Evolutionary conservation across 2,113 vertebrate species (phyloP), one percentile per base, ranked within the genome.

Genomic region (Cairina moschata): DNA sequence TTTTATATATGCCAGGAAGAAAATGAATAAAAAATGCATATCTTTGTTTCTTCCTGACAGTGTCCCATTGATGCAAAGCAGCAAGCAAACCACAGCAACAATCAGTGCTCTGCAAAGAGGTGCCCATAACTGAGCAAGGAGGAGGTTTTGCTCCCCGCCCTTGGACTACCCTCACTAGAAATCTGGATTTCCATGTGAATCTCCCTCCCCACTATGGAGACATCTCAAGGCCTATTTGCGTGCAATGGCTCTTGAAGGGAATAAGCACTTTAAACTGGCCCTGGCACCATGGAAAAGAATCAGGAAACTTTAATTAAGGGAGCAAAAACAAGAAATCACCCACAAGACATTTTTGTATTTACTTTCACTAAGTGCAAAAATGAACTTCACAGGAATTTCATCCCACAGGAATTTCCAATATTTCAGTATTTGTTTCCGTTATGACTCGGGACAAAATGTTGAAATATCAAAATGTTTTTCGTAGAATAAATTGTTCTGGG

Each of bases 1-100:
- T 94, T 96, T 95, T 96, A 36, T 22, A 86, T 50, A 92, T 3
- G 69, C 92, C 96, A 96, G 77, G 76, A 65, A 82, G 83, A 90
- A 96, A 93, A 93, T 94, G 88, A 96, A 96, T 97, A 91, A 56
- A 96, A 96, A 96, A 96, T 90, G 86, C 54, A 2, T 86, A 93
- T 81, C 83, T 93, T 96, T 96, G 88, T 97, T 95, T 90, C 88
- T 86, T 96, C 54, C 60, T 84, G 95, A 95, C 86, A 93, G 93
- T 88, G 62, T 90, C 86, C 86, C 54, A 86, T 90, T 96, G 88
- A 95, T 84, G 52, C 52, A 90, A 67, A 91, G 79, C 82, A 73
- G 56, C 0, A 10, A 79, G 81, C 60, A 76, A 85, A 72, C 3
- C 3, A 68, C 13, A 96, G 65, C 65, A 95, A 86, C 92, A 86